Evolutionary conservation across 2,888 invertebrate genomes (phyloP), one percentile per base, ranked within the genome.

Genomic region (Theretra japonica): DNA sequence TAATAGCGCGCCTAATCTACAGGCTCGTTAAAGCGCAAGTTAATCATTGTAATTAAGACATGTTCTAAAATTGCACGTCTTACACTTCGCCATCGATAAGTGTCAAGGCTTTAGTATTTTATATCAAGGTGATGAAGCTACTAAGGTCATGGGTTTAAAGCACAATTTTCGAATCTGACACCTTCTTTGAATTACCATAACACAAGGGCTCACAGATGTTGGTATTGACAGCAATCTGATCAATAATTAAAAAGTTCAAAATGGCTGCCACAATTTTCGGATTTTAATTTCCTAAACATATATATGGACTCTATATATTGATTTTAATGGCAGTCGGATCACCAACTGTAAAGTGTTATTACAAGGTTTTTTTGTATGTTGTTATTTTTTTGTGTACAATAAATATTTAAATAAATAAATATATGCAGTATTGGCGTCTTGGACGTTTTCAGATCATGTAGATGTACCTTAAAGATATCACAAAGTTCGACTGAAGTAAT

Each of bases 31-130:
- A 21, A 7, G 1, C 3, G n/a, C 2, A 8, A 4, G n/a, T 41
- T 41, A 21, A 62, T 62, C 21, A 21, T 15, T 33, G 5, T 62
- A 62, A 62, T 62, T 33, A 62, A 41, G 11, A 62, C 33, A 62
- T 62, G 62, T 41, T 62, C 11, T 41, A 33, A 62, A 62, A 62
- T 62, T 62, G 62, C 62, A 62, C 62, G 62, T 21, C 8, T 21
- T 33, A n/a, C 19, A 60, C 33, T 60, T 62, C 33, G 33, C 7
- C n/a, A 41, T 33, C 8, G 11, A 21, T 21, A 28, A 28, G 11
- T 21, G 62, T 62, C 41, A 41, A 62, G 62, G 62, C n/a, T 41
- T 41, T 19, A n/a, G 5, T 4, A 62, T 17, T 58, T 21, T 23
- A 41, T 62, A 33, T 41, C 33, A 62, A 53, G 53, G 53, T 19